Percentiles rank a stretch among this genome's conserved stretches.
Evolutionary conservation across 2,797 vertebrate genomes (phyloP).

Genomic region (Phoxinus dragarum): DNA sequence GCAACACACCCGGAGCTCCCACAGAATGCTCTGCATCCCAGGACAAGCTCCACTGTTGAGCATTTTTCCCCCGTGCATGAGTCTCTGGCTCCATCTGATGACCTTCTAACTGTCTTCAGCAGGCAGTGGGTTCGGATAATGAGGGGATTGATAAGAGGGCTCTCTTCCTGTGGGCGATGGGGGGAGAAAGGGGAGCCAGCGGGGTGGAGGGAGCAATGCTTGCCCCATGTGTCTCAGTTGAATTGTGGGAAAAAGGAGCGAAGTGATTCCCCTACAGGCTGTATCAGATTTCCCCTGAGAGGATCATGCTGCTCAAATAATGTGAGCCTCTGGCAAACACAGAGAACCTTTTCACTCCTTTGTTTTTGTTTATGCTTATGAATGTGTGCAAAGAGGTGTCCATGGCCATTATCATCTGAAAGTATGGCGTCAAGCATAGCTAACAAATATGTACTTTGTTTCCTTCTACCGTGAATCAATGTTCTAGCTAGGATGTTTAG

Average conservation of each 20-base stretch:
- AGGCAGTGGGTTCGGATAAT: conserved; percentile 74
- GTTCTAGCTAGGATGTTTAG: not conserved
- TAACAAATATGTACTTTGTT: conserved; percentile 31
- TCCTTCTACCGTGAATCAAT: not conserved
- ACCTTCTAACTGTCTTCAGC: conserved; percentile 75
- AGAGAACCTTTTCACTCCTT: conserved; percentile 36
- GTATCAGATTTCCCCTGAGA: conserved; percentile 75
- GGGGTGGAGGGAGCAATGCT: conserved; percentile 60
- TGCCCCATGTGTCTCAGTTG: conserved; percentile 51
- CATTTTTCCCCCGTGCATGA: conserved; percentile 35
- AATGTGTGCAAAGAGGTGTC: conserved; percentile 54
- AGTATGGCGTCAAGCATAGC: conserved; percentile 7
- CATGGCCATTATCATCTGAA: conserved; percentile 22
- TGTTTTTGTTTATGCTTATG: conserved; percentile 72
- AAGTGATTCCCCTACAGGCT: conserved; percentile 73
- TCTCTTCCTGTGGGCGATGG: conserved; percentile 61
- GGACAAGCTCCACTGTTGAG: conserved; percentile 45
- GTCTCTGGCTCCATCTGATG: conserved; percentile 74
- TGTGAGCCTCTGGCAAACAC: conserved; percentile 65
- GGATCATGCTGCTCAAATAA: conserved; percentile 56
- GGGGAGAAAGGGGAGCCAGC: conserved; percentile 34
- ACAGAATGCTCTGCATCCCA: conserved; percentile 45
- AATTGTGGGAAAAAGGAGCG: conserved; percentile 76
- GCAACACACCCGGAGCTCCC: conserved; percentile 50
- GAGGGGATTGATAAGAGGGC: conserved; percentile 76